Conservation (phyloP, 2,113 vertebrate genomes). For the Rhinolophus ferrumequinum region DNA sequence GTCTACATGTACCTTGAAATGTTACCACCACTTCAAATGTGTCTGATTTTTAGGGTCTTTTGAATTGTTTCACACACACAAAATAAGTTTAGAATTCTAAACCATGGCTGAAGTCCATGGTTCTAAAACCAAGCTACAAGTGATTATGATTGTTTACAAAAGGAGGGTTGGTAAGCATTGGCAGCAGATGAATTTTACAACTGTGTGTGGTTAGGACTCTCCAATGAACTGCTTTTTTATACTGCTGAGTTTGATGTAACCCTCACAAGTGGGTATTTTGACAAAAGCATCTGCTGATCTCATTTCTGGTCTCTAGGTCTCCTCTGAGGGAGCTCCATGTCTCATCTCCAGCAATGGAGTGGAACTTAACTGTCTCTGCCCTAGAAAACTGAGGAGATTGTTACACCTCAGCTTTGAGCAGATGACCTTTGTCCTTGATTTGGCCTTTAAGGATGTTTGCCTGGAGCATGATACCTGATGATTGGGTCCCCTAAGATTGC, state of each 20-base stretch:
- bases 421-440: background rate
- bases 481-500: background rate
- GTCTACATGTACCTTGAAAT: background rate
- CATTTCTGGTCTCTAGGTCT: background rate
- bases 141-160: background rate
- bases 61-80: background rate
- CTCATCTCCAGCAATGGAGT: background rate
- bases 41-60: background rate
- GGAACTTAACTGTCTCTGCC: background rate
- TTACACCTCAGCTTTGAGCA: background rate
- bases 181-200: background rate
- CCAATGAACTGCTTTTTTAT: background rate
- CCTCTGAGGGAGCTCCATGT: background rate
- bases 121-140: conserved; percentile 9
- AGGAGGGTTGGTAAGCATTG: background rate
- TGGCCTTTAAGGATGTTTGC: background rate
- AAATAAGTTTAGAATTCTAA: background rate
- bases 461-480: background rate
- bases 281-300: background rate
- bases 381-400: background rate
- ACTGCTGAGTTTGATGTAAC: background rate
- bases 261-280: background rate
- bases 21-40: background rate
- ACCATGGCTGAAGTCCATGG: background rate
- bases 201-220: background rate